These are phyloP conservation scores for Aplodontia rufa DNA, from an alignment of 2,113 vertebrate genomes.

Conservation along the genomic window DNA sequence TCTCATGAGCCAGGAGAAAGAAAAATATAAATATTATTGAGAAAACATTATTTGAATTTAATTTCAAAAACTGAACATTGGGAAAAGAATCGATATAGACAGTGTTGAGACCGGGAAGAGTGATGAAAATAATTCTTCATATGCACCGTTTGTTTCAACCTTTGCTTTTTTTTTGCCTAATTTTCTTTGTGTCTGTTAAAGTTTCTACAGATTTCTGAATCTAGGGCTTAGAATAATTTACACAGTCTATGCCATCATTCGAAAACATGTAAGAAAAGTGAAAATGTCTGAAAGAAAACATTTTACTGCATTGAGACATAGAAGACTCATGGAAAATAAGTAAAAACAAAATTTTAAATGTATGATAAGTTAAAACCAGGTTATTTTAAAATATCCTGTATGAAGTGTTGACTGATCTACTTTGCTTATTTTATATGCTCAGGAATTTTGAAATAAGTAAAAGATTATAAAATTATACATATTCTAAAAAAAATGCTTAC, in stretches of 20 bases:
- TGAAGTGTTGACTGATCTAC: not conserved
- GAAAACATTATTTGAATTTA: not conserved
- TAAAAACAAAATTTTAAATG: not conserved
- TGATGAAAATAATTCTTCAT: not conserved
- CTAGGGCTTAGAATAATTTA: not conserved
- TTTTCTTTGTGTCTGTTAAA: constrained; percentile 22
- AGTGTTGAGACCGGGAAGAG: not conserved
- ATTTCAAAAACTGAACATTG: not conserved
- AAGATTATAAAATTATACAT: not conserved
- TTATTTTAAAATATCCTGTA: not conserved
- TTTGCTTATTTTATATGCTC: not conserved
- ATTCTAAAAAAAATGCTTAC: not conserved
- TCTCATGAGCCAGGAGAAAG: not conserved
- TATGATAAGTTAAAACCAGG: not conserved
- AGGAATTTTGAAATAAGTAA: not conserved
- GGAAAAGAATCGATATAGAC: not conserved
- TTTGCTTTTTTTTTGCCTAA: not conserved
- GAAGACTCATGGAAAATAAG: not conserved
- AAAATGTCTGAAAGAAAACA: not conserved
- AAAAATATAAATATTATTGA: not conserved
- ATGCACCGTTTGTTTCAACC: not conserved
- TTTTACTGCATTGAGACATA: not conserved
- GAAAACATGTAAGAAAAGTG: not conserved
- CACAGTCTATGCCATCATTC: not conserved
- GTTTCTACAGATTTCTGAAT: not conserved